Percentiles rank a stretch among this genome's conserved stretches.
Evolutionary conservation across 2,888 invertebrate genomes (phyloP).

Genomic region (Chrysina gloriosa): DNA sequence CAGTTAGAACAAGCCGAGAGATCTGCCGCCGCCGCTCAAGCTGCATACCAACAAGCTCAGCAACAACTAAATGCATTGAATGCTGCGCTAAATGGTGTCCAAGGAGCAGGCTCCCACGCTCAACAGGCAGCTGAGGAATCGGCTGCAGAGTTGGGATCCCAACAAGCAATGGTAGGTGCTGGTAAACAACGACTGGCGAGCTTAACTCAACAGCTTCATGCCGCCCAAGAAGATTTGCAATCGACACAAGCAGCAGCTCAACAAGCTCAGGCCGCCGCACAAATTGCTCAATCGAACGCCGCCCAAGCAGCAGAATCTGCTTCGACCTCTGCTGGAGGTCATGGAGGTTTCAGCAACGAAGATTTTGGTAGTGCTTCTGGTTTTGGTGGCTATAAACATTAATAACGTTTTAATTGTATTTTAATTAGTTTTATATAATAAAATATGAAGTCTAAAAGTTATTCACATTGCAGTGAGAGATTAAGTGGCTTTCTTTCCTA

Average conservation of each 20-base stretch:
- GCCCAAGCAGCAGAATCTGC: slow-evolving; percentile 70
- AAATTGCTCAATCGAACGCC: slow-evolving; percentile 80
- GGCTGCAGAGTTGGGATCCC: slow-evolving; percentile 80
- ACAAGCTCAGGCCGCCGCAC: slow-evolving; percentile 77
- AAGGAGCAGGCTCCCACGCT: slow-evolving; percentile 80
- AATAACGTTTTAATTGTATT: background rate
- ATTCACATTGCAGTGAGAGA: too few relatives aligned
- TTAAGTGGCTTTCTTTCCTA: too few relatives aligned
- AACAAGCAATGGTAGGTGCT: slow-evolving; percentile 79
- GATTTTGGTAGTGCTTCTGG: slow-evolving; percentile 3
- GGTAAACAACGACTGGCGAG: slow-evolving; percentile 77
- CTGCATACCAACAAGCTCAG: slow-evolving; percentile 71
- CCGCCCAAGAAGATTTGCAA: slow-evolving; percentile 79
- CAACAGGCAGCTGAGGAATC: slow-evolving; percentile 80
- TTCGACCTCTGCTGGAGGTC: slow-evolving; percentile 22
- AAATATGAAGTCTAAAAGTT: too few relatives aligned
- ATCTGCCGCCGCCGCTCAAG: slow-evolving; percentile 76
- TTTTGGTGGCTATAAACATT: slow-evolving; percentile 15
- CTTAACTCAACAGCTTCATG: slow-evolving; percentile 75
- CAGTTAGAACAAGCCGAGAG: slow-evolving; percentile 81
- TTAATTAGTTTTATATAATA: slow-evolving; percentile 10
- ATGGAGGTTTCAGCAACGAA: slow-evolving; percentile 26
- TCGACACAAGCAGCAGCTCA: slow-evolving; percentile 80
- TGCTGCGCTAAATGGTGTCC: slow-evolving; percentile 81
- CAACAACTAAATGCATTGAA: slow-evolving; percentile 76